A percentile compares a stretch with the other conserved stretches of the same genome.
phyloP scores from a whole-genome alignment of 2,888 invertebrate species.

The Lepeophtheirus nordmannii region DNA sequence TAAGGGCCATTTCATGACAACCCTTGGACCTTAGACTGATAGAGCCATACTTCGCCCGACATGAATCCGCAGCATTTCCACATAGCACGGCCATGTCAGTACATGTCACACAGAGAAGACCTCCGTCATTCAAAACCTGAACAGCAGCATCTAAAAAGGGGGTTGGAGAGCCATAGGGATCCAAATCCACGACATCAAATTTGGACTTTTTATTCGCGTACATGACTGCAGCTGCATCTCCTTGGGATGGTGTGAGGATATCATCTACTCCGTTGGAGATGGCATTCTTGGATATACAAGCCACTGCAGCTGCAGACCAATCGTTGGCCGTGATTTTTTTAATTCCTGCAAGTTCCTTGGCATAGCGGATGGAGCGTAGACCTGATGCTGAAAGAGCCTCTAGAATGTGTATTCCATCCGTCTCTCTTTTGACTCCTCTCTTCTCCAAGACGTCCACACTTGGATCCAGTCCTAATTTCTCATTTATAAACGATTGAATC shows the following conservation, averaged over 20 bases:
- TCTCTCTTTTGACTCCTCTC: background rate
- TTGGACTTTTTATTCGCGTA: slow-evolving; percentile 35
- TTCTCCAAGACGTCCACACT: background rate
- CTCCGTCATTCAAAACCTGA: slow-evolving; percentile 40
- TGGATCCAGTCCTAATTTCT: slow-evolving; percentile 7
- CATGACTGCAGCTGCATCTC: slow-evolving; percentile 20
- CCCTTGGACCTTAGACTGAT: slow-evolving; percentile 65
- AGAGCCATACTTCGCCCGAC: slow-evolving; percentile 80
- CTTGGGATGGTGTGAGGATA: slow-evolving; percentile 55
- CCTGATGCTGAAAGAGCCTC: slow-evolving; percentile 95
- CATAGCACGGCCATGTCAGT: slow-evolving; percentile 91
- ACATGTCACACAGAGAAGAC: slow-evolving; percentile 80
- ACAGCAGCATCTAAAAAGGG: slow-evolving; percentile 79
- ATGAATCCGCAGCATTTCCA: slow-evolving; percentile 87
- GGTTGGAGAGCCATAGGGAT: slow-evolving; percentile 92
- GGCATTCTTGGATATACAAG: slow-evolving; percentile 67
- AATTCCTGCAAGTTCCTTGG: slow-evolving; percentile 73
- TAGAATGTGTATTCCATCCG: slow-evolving; percentile 49
- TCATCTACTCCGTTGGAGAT: slow-evolving; percentile 53
- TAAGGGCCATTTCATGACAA: slow-evolving; percentile 80
- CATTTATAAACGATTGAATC: slow-evolving; percentile 41
- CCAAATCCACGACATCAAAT: slow-evolving; percentile 82
- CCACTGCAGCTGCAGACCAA: slow-evolving; percentile 53
- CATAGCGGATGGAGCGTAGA: slow-evolving; percentile 83
- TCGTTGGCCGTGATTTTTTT: slow-evolving; percentile 79